Percentiles rank a stretch among this genome's conserved stretches.
phyloP scores from a whole-genome alignment of 1,140 invertebrate species.

The Lithobius niger region DNA sequence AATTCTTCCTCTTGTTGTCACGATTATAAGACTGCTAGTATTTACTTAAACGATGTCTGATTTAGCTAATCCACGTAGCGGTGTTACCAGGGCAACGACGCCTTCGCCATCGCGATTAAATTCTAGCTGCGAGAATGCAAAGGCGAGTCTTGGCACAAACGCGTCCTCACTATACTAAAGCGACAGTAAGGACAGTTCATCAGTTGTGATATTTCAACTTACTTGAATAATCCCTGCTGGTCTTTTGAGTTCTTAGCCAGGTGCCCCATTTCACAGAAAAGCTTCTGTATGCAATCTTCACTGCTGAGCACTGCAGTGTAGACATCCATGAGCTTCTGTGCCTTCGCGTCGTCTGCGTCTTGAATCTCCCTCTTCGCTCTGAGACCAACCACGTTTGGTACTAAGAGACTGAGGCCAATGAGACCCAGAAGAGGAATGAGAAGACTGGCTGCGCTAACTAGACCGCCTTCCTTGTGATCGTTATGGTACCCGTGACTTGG shows the following conservation, averaged over 20 bases:
- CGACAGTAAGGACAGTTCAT: too few relatives aligned
- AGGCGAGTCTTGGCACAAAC: too few relatives aligned
- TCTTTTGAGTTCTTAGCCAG: slow-evolving; percentile 2
- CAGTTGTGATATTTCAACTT: too few relatives aligned
- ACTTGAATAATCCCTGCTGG: not conserved
- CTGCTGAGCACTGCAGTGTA: not conserved
- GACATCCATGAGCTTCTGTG: not conserved
- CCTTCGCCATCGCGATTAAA: too few relatives aligned
- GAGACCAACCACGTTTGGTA: not conserved
- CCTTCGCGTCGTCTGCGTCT: not conserved
- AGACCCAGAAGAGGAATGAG: slow-evolving; percentile 5
- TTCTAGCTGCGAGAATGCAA: too few relatives aligned
- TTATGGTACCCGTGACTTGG: not conserved
- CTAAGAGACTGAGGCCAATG: slow-evolving; percentile 7
- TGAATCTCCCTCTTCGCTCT: not conserved
- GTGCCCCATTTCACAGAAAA: slow-evolving; percentile 3
- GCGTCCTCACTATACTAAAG: too few relatives aligned
- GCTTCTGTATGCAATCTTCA: not conserved
- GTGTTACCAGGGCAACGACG: too few relatives aligned
- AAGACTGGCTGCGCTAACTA: not conserved
- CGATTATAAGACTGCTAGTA: too few relatives aligned
- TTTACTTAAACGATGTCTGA: too few relatives aligned
- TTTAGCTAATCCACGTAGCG: too few relatives aligned
- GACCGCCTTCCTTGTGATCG: not conserved
- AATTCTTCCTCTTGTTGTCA: too few relatives aligned